A percentile compares a stretch with the other conserved stretches of the same genome.
Evolutionary conservation across 2,888 invertebrate species (phyloP).

Genomic region (Nebria salina): DNA sequence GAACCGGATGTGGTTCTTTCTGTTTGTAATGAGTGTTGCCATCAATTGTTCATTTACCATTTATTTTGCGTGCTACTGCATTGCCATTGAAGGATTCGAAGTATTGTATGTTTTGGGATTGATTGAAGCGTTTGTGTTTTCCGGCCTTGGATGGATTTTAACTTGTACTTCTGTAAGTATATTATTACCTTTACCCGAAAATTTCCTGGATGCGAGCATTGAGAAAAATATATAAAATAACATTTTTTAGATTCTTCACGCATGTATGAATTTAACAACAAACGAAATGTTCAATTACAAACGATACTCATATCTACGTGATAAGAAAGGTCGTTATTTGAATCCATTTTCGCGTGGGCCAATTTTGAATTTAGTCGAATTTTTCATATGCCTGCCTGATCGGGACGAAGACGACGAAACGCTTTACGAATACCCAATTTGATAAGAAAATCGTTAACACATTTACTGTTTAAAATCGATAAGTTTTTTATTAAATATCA

Average conservation of each 20-base stretch:
- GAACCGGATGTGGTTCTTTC: constrained; percentile 93
- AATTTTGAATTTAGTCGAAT: constrained; percentile 86
- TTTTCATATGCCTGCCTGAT: constrained; percentile 87
- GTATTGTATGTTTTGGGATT: constrained; percentile 85
- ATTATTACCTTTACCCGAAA: neutral
- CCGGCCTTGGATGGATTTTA: constrained; percentile 86
- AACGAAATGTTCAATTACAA: constrained; percentile 96
- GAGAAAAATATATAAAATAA: too few species aligned
- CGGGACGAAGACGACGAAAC: constrained; percentile 80
- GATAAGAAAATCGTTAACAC: constrained; percentile 51
- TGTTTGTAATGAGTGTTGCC: constrained; percentile 88
- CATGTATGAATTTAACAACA: constrained; percentile 92
- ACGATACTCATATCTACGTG: constrained; percentile 87
- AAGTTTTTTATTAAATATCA: constrained; percentile 41
- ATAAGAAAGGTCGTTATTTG: constrained; percentile 87
- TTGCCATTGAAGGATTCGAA: constrained; percentile 86
- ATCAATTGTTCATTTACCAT: constrained; percentile 89
- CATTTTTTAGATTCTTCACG: constrained; percentile 79
- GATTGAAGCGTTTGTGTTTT: constrained; percentile 84
- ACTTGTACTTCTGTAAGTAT: constrained; percentile 85
- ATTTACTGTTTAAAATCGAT: constrained; percentile 5
- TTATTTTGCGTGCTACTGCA: constrained; percentile 87
- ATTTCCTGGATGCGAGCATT: neutral
- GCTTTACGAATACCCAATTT: constrained; percentile 71
- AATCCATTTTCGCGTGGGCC: constrained; percentile 94